Base-by-base conservation (phyloP, 2,797 vertebrate species). In the Enteromius argenteus region DNA sequence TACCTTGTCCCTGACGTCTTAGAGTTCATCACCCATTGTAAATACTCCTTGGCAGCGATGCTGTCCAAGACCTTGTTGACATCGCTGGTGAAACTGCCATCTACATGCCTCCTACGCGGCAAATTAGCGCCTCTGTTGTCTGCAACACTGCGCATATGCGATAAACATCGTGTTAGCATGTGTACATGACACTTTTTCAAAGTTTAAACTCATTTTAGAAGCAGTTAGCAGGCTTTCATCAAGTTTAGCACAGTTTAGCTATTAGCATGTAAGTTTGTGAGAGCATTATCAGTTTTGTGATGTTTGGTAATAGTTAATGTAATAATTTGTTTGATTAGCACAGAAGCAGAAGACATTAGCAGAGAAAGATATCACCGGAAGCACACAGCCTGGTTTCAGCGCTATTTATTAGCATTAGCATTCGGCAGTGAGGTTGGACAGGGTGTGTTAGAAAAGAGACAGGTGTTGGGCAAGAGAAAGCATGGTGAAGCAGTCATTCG, bases 41-140 rank as follows among this genome's bases (percentile, higher is more conserved):
- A 94, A 91, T 97, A 99, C 87, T 99, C 97, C 90, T 97, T 96
- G 79, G 98, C 95, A 27, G 98, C 97, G 90, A 98, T 95, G 89
- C 95, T 96, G 91, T 99, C 98, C 85, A 99, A 95, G 90, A 98
- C 93, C 84, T 97, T 97, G 94, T 95, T 97, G 91, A 99, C 96
- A 71, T 99, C 98, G 64, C 97, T 98, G 19, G 98, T 98, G 94
- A 98, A 99, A 91, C 96, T 98, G 49, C 98, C 98, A 30, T 99
- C 98, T 4, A 97, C 97, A 1, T 99, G 97, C 89, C 98, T 96
- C 92, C 94, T 96, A 87, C 89, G 93, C 87, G 95, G 62, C 71
- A 92, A 91, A 81, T 94, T 94, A 0, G 86, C 89, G 49, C 89
- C 82, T 83, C 92, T 92, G 90, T 93, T 93, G 89, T 93, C 93